Base-by-base conservation (phyloP, 92 coral and sea anemone species). In the Bergia sp. region DNA sequence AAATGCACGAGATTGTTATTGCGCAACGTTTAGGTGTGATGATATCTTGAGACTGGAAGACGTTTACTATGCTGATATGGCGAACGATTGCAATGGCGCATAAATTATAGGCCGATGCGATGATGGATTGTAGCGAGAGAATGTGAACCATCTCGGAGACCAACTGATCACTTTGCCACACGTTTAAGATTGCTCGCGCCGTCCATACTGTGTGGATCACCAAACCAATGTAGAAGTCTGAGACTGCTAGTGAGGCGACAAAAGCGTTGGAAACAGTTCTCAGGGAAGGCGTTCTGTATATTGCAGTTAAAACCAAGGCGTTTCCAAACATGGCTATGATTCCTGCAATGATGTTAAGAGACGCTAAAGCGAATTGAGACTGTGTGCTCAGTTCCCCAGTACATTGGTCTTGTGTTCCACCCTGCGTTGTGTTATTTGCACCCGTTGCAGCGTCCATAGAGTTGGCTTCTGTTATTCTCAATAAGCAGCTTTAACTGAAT, bases 41-140 rank as follows among this genome's bases (percentile, higher is more conserved):
- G 7, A 92, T 80, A 1, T 78, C 55, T 47, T 75, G 77, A 44
- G 90, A 90, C 53, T 80, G 75, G 50, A 89, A 81, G 21, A 91
- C 94, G 73, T 57, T 81, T 5, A 61, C 90, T 57, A 92, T 90
- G 7, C 92, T 89, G 5, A 89, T 90, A 49, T 92, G 90, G 37
- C 94, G 94, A 71, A 90, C 94, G 40, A 90, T 55, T 18, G 92
- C 91, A 6, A 92, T 90, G 15, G 90, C 94, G 5, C 92, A 85
- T 36, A 92, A 58, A 20, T 91, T 90, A 74, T 85, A 92, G 7
- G 94, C 88, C 1, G 94, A 85, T 1, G 94, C 92, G 8, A 90
- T 86, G 8, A 92, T 73, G 11, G 94, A 82, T n/a, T 92, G 94
- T 12, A 92, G 81, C 73, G 92, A 89, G 2, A 86, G 88, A 11